Conservation (phyloP, 2,797 vertebrate species). For the Acrocephalus scirpaceus region DNA sequence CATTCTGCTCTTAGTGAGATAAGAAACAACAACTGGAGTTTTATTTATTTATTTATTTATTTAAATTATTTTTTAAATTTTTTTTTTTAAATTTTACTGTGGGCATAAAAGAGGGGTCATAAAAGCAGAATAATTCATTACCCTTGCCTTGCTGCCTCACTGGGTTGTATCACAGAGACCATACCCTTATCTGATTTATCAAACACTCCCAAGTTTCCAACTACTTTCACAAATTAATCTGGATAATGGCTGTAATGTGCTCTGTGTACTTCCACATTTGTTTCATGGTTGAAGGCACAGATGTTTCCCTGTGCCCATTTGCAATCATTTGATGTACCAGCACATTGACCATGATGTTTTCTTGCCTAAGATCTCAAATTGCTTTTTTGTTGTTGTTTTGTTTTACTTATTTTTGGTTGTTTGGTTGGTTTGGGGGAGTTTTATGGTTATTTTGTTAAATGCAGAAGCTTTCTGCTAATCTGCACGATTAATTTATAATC, state of each 20-base stretch:
- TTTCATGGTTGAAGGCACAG: background rate
- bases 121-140: background rate
- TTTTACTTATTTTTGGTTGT: background rate
- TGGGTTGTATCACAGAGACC: background rate
- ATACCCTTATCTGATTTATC: background rate
- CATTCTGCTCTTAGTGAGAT: background rate
- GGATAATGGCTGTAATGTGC: background rate
- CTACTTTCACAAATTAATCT: slow-evolving; percentile 9
- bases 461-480: background rate
- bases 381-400: background rate
- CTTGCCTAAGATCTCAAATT: background rate
- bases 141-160: background rate
- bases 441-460: background rate
- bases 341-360: background rate
- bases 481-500: slow-evolving; percentile 25
- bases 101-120: background rate
- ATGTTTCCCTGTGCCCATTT: background rate
- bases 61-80: background rate
- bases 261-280: background rate
- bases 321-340: background rate
- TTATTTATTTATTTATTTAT: background rate
- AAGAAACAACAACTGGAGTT: background rate
- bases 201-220: background rate
- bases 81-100: background rate
- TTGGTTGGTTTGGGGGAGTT: background rate